A percentile compares a stretch with the other conserved stretches of the same genome.
phyloP scores from a whole-genome alignment of 64 coral and sea anemone genomes.

The Stichodactyla mertensii region DNA sequence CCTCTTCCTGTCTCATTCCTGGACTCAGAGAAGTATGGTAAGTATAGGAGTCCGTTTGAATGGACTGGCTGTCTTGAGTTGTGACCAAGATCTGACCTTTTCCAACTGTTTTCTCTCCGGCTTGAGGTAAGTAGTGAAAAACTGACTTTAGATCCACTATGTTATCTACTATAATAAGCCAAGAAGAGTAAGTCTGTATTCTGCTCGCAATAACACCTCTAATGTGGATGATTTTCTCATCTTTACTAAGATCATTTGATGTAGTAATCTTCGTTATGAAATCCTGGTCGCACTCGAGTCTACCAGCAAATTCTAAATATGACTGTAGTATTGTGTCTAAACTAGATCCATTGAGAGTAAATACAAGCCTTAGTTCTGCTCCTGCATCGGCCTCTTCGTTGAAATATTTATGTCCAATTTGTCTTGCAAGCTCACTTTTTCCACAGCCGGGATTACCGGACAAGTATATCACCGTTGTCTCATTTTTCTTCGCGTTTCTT shows the following conservation, averaged over 20 bases:
- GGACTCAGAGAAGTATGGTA: not conserved
- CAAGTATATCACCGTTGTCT: slow-evolving; percentile 13
- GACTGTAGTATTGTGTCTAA: slow-evolving; percentile 23
- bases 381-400: not conserved
- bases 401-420: slow-evolving; percentile 30
- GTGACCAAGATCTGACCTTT: slow-evolving; percentile 28
- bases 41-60: not conserved
- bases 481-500: not conserved
- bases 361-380: slow-evolving; percentile 12
- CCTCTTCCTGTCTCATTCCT: not conserved
- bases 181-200: slow-evolving; percentile 2
- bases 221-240: not conserved
- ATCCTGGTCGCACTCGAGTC: slow-evolving; percentile 22
- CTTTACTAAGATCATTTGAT: not conserved
- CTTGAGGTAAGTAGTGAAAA: not conserved
- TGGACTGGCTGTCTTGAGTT: slow-evolving; percentile 1
- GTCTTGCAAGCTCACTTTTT: slow-evolving; percentile 3
- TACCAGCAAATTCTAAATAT: slow-evolving; percentile 32
- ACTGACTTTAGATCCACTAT: slow-evolving; percentile 7
- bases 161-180: slow-evolving; percentile 23
- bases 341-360: slow-evolving; percentile 25
- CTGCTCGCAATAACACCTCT: not conserved
- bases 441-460: slow-evolving; percentile 23
- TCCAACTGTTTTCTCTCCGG: not conserved
- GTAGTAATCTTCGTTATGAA: not conserved